Evolutionary conservation across 2,797 vertebrate species (phyloP), one percentile per base, ranked within the genome.

Genomic region (Mallotus villosus): DNA sequence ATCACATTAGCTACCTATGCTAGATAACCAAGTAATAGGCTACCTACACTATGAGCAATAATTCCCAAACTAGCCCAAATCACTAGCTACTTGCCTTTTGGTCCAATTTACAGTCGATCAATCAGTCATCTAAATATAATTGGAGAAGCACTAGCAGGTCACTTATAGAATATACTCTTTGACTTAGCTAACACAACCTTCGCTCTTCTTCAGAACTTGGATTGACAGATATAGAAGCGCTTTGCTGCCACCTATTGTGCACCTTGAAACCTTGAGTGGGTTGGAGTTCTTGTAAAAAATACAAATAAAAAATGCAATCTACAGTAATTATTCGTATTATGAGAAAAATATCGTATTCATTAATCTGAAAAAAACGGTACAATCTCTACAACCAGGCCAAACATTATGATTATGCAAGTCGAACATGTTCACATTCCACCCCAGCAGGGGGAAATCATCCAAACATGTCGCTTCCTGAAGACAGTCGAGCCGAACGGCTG

Each of bases 381-480:
- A 5, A 25, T 41, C 25, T 65, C 22, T 65, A 6, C 5, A 65
- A 16, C 41, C 22, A 22, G 11, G 11, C 21, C 11, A 46, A 14
- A 41, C 14, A 46, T 14, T 1, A 11, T 46, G 32, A 34, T 34
- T 51, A 51, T 14, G 49, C 49, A 51, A 66, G 49, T 53, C n/a
- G 49, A 55, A 51, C 16, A 29, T 24, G 11, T 27, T 25, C 65
- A 67, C 17, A 72, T 62, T 75, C 73, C 9, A 0, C 5, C 16
- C 79, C 87, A 19, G 0, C 0, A 70, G 84, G 71, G 14, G 86
- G 86, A 88, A 61, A 22, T 77, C 53, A 51, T 24, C 24, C 46
- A 73, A 65, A 9, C n/a, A 24, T 60, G 58, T 51, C 46, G 17
- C 51, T 68, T 27, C 32, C 24, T n/a, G 55, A 41, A 64, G 17